Conservation (phyloP, 2,888 invertebrate species). For the Stenodera caucasica region DNA sequence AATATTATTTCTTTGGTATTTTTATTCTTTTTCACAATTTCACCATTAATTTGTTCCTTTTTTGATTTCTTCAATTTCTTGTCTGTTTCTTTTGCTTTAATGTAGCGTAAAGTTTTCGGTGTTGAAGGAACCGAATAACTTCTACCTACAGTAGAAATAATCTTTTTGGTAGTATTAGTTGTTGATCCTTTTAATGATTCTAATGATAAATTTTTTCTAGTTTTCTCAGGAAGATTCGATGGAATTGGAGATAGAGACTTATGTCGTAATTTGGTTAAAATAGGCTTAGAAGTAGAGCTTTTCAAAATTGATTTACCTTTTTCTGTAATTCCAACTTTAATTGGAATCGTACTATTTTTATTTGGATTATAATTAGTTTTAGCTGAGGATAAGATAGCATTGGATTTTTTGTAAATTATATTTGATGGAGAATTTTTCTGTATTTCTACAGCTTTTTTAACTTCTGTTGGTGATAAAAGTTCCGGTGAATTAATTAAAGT, state of each 20-base stretch:
- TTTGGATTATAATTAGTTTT: slow-evolving; percentile 12
- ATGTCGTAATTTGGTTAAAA: slow-evolving; percentile 12
- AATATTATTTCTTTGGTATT: slow-evolving; percentile 32
- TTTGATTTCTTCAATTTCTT: slow-evolving; percentile 48
- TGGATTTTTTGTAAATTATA: slow-evolving; percentile 53
- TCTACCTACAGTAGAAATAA: slow-evolving; percentile 17
- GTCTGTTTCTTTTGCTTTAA: slow-evolving; percentile 14
- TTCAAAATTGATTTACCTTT: slow-evolving; percentile 45
- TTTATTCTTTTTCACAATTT: slow-evolving; percentile 45
- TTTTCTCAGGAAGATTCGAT: slow-evolving; percentile 39
- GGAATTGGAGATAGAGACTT: slow-evolving; percentile 37
- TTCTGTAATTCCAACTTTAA: slow-evolving; percentile 54
- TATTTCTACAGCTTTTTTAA: slow-evolving; percentile 54
- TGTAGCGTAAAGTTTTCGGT: slow-evolving; percentile 11
- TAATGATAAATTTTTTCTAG: slow-evolving; percentile 41
- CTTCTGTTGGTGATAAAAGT: slow-evolving; percentile 63
- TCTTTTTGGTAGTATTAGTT: slow-evolving; percentile 28
- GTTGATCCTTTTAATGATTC: slow-evolving; percentile 45
- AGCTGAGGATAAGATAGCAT: slow-evolving; percentile 50
- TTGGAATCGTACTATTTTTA: slow-evolving; percentile 40
- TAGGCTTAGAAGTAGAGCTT: slow-evolving; percentile 29
- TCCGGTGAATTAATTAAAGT: slow-evolving; percentile 58
- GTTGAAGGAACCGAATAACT: slow-evolving; percentile 10
- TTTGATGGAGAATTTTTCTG: slow-evolving; percentile 44
- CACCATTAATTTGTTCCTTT: slow-evolving; percentile 48